Conservation (phyloP, 2,113 vertebrate species). For the Salvelinus fontinalis region DNA sequence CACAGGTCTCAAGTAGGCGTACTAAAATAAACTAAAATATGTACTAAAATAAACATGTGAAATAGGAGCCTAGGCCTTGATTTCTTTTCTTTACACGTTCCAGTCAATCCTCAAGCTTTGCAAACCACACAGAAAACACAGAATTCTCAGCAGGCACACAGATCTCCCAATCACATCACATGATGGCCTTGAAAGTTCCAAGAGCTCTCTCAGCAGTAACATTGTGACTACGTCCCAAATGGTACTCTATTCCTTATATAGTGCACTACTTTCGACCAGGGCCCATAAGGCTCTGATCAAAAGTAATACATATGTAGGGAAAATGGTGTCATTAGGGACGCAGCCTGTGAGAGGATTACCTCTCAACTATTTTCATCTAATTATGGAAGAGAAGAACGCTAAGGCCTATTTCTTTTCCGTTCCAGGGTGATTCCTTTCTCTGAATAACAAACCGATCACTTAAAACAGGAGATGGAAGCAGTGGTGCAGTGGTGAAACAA, state of each 20-base stretch:
- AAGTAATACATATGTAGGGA: too few relatives aligned
- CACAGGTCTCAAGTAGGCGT: not conserved
- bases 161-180: conserved; percentile 52
- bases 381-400: conserved; percentile 42
- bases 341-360: conserved; percentile 64
- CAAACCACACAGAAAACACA: conserved; percentile 15
- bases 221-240: conserved; percentile 28
- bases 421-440: not conserved
- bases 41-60: too few relatives aligned
- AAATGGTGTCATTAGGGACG: too few relatives aligned
- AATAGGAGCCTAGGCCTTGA: too few relatives aligned
- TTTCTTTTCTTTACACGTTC: too few relatives aligned
- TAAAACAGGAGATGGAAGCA: not conserved
- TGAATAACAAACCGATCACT: not conserved
- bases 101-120: too few relatives aligned
- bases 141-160: conserved; percentile 21
- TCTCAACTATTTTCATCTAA: conserved; percentile 70
- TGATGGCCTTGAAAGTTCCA: conserved; percentile 45
- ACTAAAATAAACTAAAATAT: too few relatives aligned
- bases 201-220: conserved; percentile 44
- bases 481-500: too few relatives aligned
- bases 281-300: too few relatives aligned
- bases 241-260: too few relatives aligned
- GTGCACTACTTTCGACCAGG: too few relatives aligned
- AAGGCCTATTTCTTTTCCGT: conserved; percentile 32